Percentiles rank a stretch among this genome's conserved stretches.
Conservation (phyloP, 2,113 vertebrate species). For the Columbina picui region DNA sequence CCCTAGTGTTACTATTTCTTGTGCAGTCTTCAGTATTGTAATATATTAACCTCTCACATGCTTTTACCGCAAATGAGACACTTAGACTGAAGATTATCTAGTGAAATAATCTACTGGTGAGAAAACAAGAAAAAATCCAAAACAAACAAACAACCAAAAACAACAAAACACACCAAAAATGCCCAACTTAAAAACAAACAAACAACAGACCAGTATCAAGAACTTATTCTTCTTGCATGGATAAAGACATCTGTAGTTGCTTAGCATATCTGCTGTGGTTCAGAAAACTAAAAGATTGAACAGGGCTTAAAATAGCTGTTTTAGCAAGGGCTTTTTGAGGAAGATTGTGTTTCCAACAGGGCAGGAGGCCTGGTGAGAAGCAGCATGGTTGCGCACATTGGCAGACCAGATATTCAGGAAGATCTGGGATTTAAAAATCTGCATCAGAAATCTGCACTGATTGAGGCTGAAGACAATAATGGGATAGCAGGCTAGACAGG, state of each 20-base stretch:
- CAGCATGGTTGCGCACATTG: background rate
- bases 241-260: background rate
- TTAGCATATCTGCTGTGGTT: background rate
- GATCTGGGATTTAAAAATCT: background rate
- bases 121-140: background rate
- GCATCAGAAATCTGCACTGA: background rate
- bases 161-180: no score
- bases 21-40: background rate
- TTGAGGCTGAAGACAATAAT: background rate
- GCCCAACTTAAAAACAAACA: no score
- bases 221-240: background rate
- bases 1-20: background rate
- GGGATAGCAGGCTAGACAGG: background rate
- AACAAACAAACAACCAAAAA: no score
- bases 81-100: background rate
- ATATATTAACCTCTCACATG: background rate
- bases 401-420: background rate
- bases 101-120: background rate
- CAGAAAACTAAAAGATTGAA: background rate
- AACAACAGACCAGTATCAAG: background rate
- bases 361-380: background rate
- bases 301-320: background rate
- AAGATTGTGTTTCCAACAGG: background rate
- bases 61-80: background rate
- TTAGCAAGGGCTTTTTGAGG: background rate